A percentile compares a stretch with the other conserved stretches of the same genome.
phyloP scores from a whole-genome alignment of 2,797 vertebrate species.

The Peromyscus eremicus region DNA sequence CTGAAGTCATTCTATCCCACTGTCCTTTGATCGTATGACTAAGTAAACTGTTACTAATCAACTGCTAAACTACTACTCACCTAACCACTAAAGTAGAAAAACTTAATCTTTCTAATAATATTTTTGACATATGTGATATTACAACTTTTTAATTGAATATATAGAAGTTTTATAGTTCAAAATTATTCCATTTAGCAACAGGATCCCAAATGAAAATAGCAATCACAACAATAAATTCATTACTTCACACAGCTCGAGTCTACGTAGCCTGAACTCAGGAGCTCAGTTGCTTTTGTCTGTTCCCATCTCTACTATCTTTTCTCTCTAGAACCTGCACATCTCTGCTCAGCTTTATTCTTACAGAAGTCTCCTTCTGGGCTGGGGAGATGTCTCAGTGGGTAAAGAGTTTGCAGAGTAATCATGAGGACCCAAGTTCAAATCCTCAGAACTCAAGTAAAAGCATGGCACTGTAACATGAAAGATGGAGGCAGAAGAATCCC shows the following conservation, averaged over 20 bases:
- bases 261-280: not conserved
- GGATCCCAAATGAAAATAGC: slow-evolving; percentile 3
- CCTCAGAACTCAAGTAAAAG: not conserved
- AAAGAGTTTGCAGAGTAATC: not conserved
- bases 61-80: not conserved
- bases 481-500: not conserved
- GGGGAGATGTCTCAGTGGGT: not conserved
- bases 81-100: not conserved
- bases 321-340: not conserved
- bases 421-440: not conserved
- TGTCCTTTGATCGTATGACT: not conserved
- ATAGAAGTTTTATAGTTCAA: slow-evolving; percentile 20
- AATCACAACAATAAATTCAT: not conserved
- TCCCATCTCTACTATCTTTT: not conserved
- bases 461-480: not conserved
- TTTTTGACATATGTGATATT: not conserved
- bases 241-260: not conserved
- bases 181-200: slow-evolving; percentile 28
- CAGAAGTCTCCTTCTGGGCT: not conserved
- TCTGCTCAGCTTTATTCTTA: not conserved
- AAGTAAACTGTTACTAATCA: slow-evolving; percentile 32
- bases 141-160: not conserved
- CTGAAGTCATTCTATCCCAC: not conserved
- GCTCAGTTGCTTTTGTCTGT: not conserved
- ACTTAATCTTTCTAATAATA: slow-evolving; percentile 9